Percentiles rank a stretch among this genome's conserved stretches.
Evolutionary conservation across 2,888 invertebrate genomes (phyloP).

Genomic region (Iselma pallidipennis): DNA sequence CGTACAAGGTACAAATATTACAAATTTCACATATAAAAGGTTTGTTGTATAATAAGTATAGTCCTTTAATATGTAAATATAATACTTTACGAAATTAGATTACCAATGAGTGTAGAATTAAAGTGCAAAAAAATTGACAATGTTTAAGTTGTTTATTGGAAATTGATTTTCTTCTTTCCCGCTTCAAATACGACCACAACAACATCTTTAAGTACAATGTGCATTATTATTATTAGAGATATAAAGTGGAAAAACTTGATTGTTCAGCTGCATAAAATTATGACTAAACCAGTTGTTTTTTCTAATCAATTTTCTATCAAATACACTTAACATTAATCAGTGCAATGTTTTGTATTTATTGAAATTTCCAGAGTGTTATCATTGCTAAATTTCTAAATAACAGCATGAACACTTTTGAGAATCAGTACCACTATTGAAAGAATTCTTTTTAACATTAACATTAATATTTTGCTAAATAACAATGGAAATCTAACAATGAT

Average conservation of each 20-base stretch:
- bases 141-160: not conserved
- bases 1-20: conserved; percentile 48
- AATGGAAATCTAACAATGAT: not conserved
- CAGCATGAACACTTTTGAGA: conserved; percentile 9
- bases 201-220: conserved; percentile 16
- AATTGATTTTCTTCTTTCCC: not conserved
- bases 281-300: conserved; percentile 1
- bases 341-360: conserved; percentile 13
- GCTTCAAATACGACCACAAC: conserved; percentile 1
- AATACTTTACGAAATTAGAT: conserved; percentile 27
- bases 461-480: not conserved
- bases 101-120: conserved; percentile 7
- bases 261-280: conserved; percentile 18
- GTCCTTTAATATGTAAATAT: not conserved
- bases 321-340: conserved; percentile 26
- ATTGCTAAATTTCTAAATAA: conserved; percentile 4
- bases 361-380: not conserved
- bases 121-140: conserved; percentile 18
- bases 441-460: not conserved
- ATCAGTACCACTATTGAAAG: not conserved
- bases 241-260: conserved; percentile 8
- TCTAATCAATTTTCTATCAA: not conserved
- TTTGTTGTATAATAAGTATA: conserved; percentile 6
- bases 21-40: conserved; percentile 47
- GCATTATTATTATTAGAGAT: conserved; percentile 1